A percentile compares a stretch with the other conserved stretches of the same genome.
phyloP scores from a whole-genome alignment of 2,888 invertebrate species.

The Luperina testacea region DNA sequence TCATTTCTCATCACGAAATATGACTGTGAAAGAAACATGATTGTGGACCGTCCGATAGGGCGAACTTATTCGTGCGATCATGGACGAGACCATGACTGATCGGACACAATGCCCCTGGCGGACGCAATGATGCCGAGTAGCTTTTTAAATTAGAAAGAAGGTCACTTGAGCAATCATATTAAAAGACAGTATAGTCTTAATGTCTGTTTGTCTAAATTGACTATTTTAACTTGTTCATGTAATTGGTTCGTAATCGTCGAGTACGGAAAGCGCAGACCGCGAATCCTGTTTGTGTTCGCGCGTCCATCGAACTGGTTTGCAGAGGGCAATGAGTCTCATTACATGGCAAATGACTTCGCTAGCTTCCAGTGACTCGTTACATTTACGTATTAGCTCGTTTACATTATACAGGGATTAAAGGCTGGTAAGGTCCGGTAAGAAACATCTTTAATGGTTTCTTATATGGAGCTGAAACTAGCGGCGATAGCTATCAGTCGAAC shows the following conservation, averaged over 20 bases:
- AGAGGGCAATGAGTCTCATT: conserved; percentile 76
- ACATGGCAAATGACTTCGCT: conserved; percentile 72
- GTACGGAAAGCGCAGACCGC: conserved; percentile 78
- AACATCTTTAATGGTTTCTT: conserved; percentile 33
- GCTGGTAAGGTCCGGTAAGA: conserved; percentile 16
- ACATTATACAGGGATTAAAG: conserved; percentile 52
- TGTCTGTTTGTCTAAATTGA: conserved; percentile 37
- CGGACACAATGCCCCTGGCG: conserved; percentile 78
- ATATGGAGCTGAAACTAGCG: no score
- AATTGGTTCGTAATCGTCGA: conserved; percentile 77
- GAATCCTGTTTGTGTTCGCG: conserved; percentile 80
- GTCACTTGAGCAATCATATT: conserved; percentile 62
- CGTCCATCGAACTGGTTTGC: conserved; percentile 78
- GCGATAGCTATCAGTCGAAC: no score
- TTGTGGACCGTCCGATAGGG: conserved; percentile 62
- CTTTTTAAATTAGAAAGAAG: conserved; percentile 73
- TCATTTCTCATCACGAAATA: conserved; percentile 81
- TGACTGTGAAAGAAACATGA: conserved; percentile 69
- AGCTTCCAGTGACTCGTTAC: conserved; percentile 63
- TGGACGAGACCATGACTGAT: conserved; percentile 83
- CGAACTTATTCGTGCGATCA: conserved; percentile 76
- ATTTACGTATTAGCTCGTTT: conserved; percentile 61
- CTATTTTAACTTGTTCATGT: conserved; percentile 62
- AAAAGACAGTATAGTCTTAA: conserved; percentile 12
- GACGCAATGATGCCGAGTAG: conserved; percentile 72